phyloP scores from a whole-genome alignment of 53 echinoderm and acorn worm species.

The Holothuria leucospilota region DNA sequence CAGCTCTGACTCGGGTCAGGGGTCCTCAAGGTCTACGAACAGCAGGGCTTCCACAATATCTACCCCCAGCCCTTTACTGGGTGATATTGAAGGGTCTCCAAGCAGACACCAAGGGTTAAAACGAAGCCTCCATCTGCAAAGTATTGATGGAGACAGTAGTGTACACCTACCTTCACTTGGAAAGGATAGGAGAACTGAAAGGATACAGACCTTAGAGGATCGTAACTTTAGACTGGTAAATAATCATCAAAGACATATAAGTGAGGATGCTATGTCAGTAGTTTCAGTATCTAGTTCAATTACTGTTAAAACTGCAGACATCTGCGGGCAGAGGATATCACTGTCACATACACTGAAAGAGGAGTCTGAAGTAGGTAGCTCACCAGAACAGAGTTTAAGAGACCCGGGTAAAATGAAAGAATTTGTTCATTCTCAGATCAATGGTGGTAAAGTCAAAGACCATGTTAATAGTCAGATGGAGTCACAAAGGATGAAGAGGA shows the following conservation, averaged over 20 bases:
- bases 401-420: background rate
- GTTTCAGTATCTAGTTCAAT: slow-evolving; percentile 48
- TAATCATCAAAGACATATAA: background rate
- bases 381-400: slow-evolving; percentile 27
- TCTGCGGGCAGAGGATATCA: slow-evolving; percentile 32
- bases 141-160: slow-evolving; percentile 18
- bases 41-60: slow-evolving; percentile 78
- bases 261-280: slow-evolving; percentile 62
- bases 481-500: too few relatives aligned
- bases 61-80: slow-evolving; percentile 84
- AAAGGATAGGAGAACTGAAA: background rate
- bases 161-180: slow-evolving; percentile 5
- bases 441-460: too few relatives aligned
- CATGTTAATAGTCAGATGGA: too few relatives aligned
- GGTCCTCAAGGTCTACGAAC: slow-evolving; percentile 76
- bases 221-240: slow-evolving; percentile 2
- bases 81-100: slow-evolving; percentile 22
- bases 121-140: slow-evolving; percentile 24
- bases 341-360: slow-evolving; percentile 29
- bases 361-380: slow-evolving; percentile 1
- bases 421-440: background rate
- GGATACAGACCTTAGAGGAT: background rate
- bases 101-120: slow-evolving; percentile 5
- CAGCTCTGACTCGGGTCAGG: slow-evolving; percentile 87
- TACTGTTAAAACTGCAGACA: slow-evolving; percentile 30